A percentile compares a stretch with the other conserved stretches of the same genome.
These are phyloP conservation scores for Tinamus guttatus DNA, from an alignment of 2,113 vertebrate species.

Conservation along the genomic window DNA sequence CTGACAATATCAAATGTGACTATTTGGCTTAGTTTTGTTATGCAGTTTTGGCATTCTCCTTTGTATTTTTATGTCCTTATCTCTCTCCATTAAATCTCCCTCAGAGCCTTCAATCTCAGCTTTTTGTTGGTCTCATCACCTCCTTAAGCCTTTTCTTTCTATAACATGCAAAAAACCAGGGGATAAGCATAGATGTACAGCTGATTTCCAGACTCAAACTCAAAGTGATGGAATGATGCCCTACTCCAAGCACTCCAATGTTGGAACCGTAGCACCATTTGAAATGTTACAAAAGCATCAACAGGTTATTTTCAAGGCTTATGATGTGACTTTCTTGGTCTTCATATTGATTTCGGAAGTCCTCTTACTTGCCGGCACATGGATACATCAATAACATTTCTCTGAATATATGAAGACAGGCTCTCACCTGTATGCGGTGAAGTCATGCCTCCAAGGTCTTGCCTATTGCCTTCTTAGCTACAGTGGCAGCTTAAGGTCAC, in stretches of 20 bases:
- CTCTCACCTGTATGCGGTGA: background rate
- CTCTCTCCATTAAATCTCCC: background rate
- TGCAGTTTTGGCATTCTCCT: background rate
- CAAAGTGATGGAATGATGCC: background rate
- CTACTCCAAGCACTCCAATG: background rate
- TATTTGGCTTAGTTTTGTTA: background rate
- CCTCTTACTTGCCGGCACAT: fast-evolving
- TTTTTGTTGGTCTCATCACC: background rate
- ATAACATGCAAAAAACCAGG: fast-evolving
- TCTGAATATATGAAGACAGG: background rate
- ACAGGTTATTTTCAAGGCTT: background rate
- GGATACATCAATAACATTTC: background rate
- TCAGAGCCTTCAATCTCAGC: background rate
- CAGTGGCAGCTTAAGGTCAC: background rate
- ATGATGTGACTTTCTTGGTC: background rate
- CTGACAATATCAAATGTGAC: background rate
- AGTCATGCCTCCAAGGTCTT: background rate
- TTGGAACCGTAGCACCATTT: background rate
- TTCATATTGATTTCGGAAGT: background rate
- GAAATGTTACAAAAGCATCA: background rate
- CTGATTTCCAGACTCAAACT: background rate
- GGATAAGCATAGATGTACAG: background rate
- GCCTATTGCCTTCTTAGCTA: fast-evolving
- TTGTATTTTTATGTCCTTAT: background rate
- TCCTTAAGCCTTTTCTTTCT: background rate